Base-by-base conservation (phyloP, 1,140 invertebrate genomes). In the Drosophila mauritiana region DNA sequence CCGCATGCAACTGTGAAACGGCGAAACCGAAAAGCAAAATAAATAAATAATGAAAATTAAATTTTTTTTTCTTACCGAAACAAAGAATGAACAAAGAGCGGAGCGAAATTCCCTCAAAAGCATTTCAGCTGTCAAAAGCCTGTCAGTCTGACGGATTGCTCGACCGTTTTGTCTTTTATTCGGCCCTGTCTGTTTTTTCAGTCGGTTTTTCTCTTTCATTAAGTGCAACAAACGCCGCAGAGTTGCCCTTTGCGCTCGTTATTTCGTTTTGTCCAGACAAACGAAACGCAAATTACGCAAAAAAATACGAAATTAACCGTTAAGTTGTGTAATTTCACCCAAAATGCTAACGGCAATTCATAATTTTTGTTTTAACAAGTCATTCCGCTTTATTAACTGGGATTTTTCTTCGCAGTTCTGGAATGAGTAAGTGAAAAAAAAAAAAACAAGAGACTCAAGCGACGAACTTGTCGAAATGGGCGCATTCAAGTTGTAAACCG, bases 281-380 rank as follows among this genome's bases (percentile, higher is more conserved):
- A 54, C 49, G 25, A 62, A 63, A 63, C 49, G 34, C 40, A 70
- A 70, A 70, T 70, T 70, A 70, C 68, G 48, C 46, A 75, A 75
- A 75, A 49, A 73, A 73, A 74, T 42, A 52, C 64, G 46, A 78
- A 78, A 78, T 64, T 78, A 78, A 78, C 75, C 65, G 75, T 78
- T 78, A 78, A 78, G 75, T 72, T 78, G 75, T 70, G 65, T 78
- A 78, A 78, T 77, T 77, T 77, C 73, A 45, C 49, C 72, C 55
- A 77, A 67, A 75, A 40, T 62, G 51, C 73, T 76, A 77, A 77
- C 73, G 62, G 73, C 62, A 46, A 75, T 52, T 75, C 36, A 70
- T 55, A 57, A 55, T 40, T 20, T 48, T 27, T 25, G 17, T 64
- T 64, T 75, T 45, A 58, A 75, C 59, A 68, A 77, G 73, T 77